Conservation (phyloP, 2,888 invertebrate genomes). For the Coecobrya sp. region DNA sequence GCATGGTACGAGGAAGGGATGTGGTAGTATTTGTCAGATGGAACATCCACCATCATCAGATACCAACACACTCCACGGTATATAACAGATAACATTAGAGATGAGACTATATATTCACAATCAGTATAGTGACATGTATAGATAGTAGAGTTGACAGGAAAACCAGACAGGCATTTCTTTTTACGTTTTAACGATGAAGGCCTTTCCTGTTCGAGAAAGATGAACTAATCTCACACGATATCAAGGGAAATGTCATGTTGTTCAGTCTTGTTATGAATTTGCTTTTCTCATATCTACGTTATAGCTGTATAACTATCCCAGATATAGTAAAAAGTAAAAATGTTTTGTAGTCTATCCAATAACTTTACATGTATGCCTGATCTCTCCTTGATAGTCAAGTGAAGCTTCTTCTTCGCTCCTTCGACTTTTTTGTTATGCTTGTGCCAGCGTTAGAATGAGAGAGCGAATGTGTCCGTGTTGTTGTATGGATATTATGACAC, state of each 20-base stretch:
- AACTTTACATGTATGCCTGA: conserved; percentile 36
- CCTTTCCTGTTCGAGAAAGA: conserved; percentile 38
- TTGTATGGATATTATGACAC: conserved; percentile 40
- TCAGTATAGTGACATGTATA: neutral
- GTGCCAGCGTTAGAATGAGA: neutral
- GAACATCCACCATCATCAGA: conserved; percentile 1
- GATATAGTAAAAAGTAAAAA: neutral
- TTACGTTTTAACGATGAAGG: conserved; percentile 56
- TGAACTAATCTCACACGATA: conserved; percentile 59
- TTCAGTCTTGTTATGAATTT: conserved; percentile 42
- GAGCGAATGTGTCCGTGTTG: neutral
- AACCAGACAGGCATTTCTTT: conserved; percentile 36
- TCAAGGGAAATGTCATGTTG: conserved; percentile 67
- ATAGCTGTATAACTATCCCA: neutral
- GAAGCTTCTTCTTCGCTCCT: conserved; percentile 36
- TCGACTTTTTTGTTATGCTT: conserved; percentile 31
- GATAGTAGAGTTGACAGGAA: neutral
- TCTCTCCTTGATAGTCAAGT: conserved; percentile 29
- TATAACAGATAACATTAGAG: neutral
- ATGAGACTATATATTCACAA: neutral
- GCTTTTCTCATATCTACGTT: neutral
- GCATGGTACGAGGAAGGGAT: neutral
- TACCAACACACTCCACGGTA: neutral
- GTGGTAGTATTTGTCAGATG: conserved; percentile 38
- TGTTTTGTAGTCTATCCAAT: conserved; percentile 16